A percentile compares a stretch with the other conserved stretches of the same genome.
Conservation (phyloP, 2,888 invertebrate species). For the Pristionchus japonicus region DNA sequence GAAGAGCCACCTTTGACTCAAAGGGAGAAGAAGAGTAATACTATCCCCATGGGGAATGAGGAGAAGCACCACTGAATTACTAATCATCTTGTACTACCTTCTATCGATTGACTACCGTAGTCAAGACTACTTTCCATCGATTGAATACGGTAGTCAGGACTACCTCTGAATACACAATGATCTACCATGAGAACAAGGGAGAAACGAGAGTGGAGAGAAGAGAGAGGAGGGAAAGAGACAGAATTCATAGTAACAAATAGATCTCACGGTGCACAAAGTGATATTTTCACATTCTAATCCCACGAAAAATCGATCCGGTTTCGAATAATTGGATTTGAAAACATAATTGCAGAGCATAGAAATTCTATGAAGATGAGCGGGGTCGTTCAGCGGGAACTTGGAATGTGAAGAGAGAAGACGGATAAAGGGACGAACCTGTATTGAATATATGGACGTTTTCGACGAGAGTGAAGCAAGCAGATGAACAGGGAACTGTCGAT, state of each 20-base stretch:
- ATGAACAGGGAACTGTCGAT: conserved; percentile 62
- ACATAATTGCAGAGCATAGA: not conserved
- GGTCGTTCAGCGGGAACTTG: no score
- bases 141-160: not conserved
- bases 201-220: conserved; percentile 3
- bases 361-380: not conserved
- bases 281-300: not conserved
- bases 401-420: not conserved
- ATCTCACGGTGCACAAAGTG: not conserved
- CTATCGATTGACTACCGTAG: conserved; percentile 21
- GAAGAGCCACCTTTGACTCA: conserved; percentile 22
- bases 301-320: no score
- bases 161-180: conserved; percentile 6
- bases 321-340: not conserved
- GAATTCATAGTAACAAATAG: not conserved
- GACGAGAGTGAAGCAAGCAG: conserved; percentile 71
- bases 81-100: conserved; percentile 2
- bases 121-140: not conserved
- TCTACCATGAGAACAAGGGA: not conserved
- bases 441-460: conserved; percentile 64
- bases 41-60: conserved; percentile 38
- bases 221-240: not conserved
- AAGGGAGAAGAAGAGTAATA: conserved; percentile 39
- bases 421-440: conserved; percentile 53
- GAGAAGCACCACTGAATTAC: conserved; percentile 19